Evolutionary conservation across 2,888 invertebrate species (phyloP).

Genomic region (Thymelicus sylvestris): DNA sequence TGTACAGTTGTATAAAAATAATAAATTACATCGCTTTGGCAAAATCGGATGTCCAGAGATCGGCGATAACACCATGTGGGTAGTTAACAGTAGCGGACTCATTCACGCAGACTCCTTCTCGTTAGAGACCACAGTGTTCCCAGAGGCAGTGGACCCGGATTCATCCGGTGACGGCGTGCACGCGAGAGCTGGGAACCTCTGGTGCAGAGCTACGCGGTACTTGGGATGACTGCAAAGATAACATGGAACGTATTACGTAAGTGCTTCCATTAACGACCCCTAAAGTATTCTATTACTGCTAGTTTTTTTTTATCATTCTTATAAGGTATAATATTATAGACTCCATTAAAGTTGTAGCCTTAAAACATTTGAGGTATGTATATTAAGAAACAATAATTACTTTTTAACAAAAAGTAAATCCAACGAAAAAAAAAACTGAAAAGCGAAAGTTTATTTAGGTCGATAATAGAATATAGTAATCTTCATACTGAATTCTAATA

Average conservation of each 20-base stretch:
- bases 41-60: constrained; percentile 63
- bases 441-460: no score
- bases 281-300: no score
- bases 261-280: no score
- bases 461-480: no score
- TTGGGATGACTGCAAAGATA: constrained; percentile 88
- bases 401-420: no score
- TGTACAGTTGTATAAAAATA: constrained; percentile 82
- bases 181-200: constrained; percentile 90
- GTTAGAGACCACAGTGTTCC: constrained; percentile 87
- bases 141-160: constrained; percentile 87
- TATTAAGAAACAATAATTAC: no score
- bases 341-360: no score
- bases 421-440: no score
- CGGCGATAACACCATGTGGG: constrained; percentile 42
- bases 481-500: no score
- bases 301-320: no score
- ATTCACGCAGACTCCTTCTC: constrained; percentile 87
- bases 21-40: constrained; percentile 76
- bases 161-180: constrained; percentile 87
- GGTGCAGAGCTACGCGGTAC: constrained; percentile 90
- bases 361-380: no score
- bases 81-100: constrained; percentile 21
- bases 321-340: no score
- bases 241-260: not conserved